A percentile compares a stretch with the other conserved stretches of the same genome.
These are phyloP conservation scores for Bucco capensis DNA, from an alignment of 2,113 vertebrate genomes.

Conservation along the genomic window DNA sequence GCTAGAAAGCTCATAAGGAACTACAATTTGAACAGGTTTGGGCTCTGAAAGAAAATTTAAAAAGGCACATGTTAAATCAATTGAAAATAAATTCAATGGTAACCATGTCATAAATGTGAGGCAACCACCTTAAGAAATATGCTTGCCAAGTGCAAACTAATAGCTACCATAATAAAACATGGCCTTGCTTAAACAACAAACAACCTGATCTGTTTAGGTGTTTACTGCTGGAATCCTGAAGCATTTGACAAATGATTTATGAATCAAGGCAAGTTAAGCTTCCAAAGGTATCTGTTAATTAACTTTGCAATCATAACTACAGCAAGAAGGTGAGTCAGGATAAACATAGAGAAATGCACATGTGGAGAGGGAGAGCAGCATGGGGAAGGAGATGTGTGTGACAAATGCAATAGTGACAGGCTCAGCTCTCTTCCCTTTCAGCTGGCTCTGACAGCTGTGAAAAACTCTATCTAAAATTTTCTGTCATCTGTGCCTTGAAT, in stretches of 20 bases:
- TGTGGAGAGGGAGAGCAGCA: neutral
- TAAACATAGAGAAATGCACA: neutral
- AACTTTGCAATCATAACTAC: neutral
- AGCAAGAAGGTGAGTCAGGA: neutral
- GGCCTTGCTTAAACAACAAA: neutral
- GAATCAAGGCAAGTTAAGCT: neutral
- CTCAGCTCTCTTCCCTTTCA: neutral
- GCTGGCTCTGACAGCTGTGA: neutral
- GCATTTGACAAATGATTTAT: neutral
- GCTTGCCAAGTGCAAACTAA: neutral
- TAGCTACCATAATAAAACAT: neutral
- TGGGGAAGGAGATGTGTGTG: neutral
- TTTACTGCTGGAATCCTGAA: neutral
- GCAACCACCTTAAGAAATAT: neutral
- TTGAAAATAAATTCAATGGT: neutral
- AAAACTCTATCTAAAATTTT: neutral
- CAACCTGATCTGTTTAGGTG: neutral
- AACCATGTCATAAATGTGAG: neutral
- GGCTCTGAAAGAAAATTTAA: conserved; percentile 54
- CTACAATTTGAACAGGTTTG: conserved; percentile 58
- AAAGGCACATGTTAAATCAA: neutral
- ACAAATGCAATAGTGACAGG: neutral
- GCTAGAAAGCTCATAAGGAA: conserved; percentile 42
- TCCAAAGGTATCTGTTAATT: neutral
- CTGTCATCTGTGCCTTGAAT: neutral